These are phyloP conservation scores for Balaeniceps rex DNA, from an alignment of 2,113 vertebrate species.

Conservation along the genomic window DNA sequence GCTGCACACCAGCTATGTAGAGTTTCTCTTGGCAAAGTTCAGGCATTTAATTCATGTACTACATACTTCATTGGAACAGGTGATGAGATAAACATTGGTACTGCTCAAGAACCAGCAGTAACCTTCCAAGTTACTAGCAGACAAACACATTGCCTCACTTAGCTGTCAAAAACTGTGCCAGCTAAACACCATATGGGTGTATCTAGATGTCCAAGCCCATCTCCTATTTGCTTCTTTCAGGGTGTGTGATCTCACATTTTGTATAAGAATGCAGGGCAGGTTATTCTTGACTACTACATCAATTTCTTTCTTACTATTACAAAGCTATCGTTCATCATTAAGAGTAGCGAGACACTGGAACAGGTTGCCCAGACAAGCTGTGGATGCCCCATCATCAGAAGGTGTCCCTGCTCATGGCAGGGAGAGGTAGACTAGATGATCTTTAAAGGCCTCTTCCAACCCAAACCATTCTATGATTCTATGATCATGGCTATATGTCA, in stretches of 20 bases:
- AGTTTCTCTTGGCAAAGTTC: background rate
- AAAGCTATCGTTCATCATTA: background rate
- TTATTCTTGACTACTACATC: background rate
- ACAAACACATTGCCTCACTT: background rate
- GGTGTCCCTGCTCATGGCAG: background rate
- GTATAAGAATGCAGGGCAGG: background rate
- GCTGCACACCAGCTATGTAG: background rate
- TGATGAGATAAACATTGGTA: background rate
- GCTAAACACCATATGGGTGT: background rate
- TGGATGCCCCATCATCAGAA: background rate
- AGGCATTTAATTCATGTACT: background rate
- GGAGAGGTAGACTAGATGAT: background rate
- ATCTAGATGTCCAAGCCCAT: background rate
- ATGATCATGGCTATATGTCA: background rate
- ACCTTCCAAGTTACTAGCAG: background rate
- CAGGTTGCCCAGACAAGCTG: background rate
- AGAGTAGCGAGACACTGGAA: background rate
- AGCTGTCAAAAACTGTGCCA: background rate
- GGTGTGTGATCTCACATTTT: background rate
- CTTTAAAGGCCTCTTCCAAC: background rate
- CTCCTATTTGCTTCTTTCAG: background rate
- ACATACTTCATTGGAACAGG: background rate
- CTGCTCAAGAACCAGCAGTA: background rate
- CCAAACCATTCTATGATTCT: background rate
- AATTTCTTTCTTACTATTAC: background rate